Percentiles rank a stretch among this genome's conserved stretches.
Conservation (phyloP, 2,888 invertebrate species). For the Agrotis clavis region DNA sequence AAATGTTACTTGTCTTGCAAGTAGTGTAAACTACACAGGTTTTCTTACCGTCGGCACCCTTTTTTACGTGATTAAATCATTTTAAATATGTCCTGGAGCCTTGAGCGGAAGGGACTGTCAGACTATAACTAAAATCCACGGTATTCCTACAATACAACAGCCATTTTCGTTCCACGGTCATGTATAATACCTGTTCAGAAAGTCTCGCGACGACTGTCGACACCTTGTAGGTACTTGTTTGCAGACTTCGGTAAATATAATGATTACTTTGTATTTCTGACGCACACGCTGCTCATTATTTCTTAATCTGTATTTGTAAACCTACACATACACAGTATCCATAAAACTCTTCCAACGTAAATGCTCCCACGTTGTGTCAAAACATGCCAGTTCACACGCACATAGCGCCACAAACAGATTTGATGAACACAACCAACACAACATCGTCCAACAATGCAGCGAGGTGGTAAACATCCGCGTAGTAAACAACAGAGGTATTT, state of each 20-base stretch:
- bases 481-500: neutral
- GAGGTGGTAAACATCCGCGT: conserved; percentile 36
- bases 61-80: too few relatives aligned
- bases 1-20: too few relatives aligned
- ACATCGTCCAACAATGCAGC: conserved; percentile 15
- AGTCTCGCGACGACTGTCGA: neutral
- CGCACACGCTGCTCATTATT: conserved; percentile 14
- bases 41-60: too few relatives aligned
- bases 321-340: conserved; percentile 23
- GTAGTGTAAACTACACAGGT: too few relatives aligned
- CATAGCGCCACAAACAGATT: conserved; percentile 14
- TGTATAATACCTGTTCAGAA: too few relatives aligned
- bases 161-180: too few relatives aligned
- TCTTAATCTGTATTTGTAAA: conserved; percentile 20
- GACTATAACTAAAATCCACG: too few relatives aligned
- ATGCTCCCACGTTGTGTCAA: conserved; percentile 28
- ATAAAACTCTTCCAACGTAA: conserved; percentile 21
- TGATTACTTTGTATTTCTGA: neutral
- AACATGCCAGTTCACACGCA: conserved; percentile 26
- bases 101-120: too few relatives aligned
- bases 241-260: too few relatives aligned
- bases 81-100: too few relatives aligned
- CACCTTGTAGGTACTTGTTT: neutral
- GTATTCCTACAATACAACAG: too few relatives aligned
- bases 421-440: conserved; percentile 15